Conservation (phyloP, 2,888 invertebrate genomes). For the Napeogenes sylphis region DNA sequence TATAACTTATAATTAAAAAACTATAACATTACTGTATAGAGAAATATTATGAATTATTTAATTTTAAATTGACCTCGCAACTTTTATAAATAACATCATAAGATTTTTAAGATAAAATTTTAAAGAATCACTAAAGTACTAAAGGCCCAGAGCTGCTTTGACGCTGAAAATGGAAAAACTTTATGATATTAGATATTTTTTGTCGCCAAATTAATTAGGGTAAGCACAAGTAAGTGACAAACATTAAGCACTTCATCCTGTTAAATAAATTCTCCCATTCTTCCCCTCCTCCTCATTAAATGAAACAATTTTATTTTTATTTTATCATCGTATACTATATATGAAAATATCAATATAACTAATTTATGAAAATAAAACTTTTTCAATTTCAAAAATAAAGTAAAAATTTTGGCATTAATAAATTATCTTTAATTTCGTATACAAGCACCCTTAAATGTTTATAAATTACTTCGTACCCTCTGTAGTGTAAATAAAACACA, state of each 20-base stretch:
- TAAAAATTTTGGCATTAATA: no score
- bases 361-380: no score
- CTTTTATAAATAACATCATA: slow-evolving; percentile 12
- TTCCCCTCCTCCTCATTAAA: no score
- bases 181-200: slow-evolving; percentile 63
- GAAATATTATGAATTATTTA: no score
- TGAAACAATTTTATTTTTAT: no score
- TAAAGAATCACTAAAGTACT: slow-evolving; percentile 40
- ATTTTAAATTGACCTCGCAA: no score
- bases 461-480: slow-evolving; percentile 17
- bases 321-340: no score
- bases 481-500: slow-evolving; percentile 17
- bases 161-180: slow-evolving; percentile 69
- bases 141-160: slow-evolving; percentile 50
- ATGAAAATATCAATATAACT: no score
- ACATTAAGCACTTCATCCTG: background rate
- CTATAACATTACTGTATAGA: no score
- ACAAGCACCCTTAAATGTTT: slow-evolving; percentile 10
- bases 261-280: no score
- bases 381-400: no score
- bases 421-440: background rate
- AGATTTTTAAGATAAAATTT: slow-evolving; percentile 53
- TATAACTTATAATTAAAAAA: no score
- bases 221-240: slow-evolving; percentile 6
- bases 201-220: slow-evolving; percentile 61